These are phyloP conservation scores for Rhodeus uyekii DNA, from an alignment of 2,797 vertebrate genomes.

Conservation along the genomic window DNA sequence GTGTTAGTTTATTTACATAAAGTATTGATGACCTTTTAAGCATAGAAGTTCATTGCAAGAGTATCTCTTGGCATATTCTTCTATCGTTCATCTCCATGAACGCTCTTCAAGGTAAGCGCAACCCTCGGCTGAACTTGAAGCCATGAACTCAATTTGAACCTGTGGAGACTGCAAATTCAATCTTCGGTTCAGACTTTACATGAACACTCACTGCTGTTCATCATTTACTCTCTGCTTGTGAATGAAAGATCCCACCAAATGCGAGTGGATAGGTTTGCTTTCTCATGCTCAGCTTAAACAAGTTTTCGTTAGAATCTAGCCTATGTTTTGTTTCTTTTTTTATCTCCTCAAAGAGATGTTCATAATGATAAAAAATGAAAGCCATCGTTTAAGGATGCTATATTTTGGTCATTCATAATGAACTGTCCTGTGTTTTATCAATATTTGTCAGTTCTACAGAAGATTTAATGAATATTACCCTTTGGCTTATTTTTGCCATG, in stretches of 20 bases:
- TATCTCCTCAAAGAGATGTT: background rate
- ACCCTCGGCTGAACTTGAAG: slow-evolving; percentile 43
- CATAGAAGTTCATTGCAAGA: background rate
- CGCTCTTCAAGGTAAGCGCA: background rate
- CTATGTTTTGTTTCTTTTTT: background rate
- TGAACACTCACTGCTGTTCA: background rate
- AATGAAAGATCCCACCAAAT: background rate
- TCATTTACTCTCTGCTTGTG: background rate
- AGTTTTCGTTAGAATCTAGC: background rate
- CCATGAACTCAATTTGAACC: slow-evolving; percentile 43
- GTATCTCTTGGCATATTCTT: background rate
- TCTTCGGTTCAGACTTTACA: background rate
- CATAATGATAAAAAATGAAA: background rate
- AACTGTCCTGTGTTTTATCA: slow-evolving; percentile 24
- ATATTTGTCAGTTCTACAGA: slow-evolving; percentile 31
- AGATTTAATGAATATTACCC: slow-evolving; percentile 12
- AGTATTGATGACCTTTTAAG: background rate
- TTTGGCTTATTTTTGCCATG: slow-evolving; percentile 27
- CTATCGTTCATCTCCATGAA: background rate
- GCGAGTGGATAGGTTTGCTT: background rate
- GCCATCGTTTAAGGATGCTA: background rate
- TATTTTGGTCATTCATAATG: slow-evolving; percentile 1
- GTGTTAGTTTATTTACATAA: background rate
- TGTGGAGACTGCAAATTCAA: background rate
- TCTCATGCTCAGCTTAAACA: background rate